Evolutionary conservation across 2,113 vertebrate species (phyloP).

Genomic region (Ictalurus furcatus): DNA sequence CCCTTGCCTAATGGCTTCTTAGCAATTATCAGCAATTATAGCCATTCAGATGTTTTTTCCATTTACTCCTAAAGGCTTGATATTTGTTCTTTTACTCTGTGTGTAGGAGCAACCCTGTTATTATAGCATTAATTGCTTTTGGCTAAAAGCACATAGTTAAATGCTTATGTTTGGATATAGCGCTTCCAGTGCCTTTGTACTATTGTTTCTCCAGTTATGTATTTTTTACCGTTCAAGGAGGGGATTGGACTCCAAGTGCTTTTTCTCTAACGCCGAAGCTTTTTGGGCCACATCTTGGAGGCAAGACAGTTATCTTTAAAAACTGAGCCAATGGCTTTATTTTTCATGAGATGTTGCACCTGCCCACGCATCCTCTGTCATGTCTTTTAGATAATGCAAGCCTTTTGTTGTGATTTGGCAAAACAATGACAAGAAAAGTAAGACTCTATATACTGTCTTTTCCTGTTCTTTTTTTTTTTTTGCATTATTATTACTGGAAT

Average conservation of each 20-base stretch:
- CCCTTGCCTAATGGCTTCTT: slow-evolving; percentile 14
- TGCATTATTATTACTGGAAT: not conserved
- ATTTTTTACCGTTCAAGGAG: not conserved
- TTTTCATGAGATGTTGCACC: not conserved
- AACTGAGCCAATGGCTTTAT: slow-evolving; percentile 1
- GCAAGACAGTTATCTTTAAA: slow-evolving; percentile 14
- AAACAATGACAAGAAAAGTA: slow-evolving; percentile 13
- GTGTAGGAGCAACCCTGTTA: slow-evolving; percentile 54
- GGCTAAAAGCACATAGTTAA: slow-evolving; percentile 53
- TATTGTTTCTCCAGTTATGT: not conserved
- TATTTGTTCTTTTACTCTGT: slow-evolving; percentile 55
- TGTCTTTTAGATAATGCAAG: slow-evolving; percentile 22
- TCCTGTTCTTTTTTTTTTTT: not conserved
- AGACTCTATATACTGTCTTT: not conserved
- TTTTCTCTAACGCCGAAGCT: not conserved
- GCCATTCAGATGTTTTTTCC: slow-evolving; percentile 40
- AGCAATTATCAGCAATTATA: slow-evolving; percentile 55
- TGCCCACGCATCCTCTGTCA: slow-evolving; percentile 17
- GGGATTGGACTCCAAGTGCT: not conserved
- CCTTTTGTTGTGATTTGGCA: slow-evolving; percentile 16
- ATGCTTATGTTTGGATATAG: slow-evolving; percentile 21
- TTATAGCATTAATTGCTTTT: slow-evolving; percentile 57
- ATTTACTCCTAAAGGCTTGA: slow-evolving; percentile 51
- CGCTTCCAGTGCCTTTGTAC: not conserved
- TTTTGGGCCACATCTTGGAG: not conserved